Evolutionary conservation across 2,888 invertebrate genomes (phyloP), one percentile per base, ranked within the genome.

Genomic region (Clusia tigrina): DNA sequence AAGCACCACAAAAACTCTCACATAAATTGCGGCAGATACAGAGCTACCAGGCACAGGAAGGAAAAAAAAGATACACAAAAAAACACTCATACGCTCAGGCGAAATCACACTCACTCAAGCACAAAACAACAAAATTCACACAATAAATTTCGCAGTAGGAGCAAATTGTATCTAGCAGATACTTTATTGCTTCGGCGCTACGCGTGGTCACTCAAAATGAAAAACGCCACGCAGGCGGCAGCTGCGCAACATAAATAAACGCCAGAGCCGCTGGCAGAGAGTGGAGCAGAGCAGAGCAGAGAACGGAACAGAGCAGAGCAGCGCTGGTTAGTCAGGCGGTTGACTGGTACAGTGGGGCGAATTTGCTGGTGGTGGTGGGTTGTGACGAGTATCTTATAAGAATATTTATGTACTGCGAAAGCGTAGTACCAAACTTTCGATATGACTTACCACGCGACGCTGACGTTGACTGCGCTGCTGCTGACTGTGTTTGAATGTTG

Each of bases 371-470:
- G 32, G 32, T 32, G 32, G 32, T 32, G 32, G 32, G 32, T 12
- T 32, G 32, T 12, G 71, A 56, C 62, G 69, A 71, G 75, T 78
- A 73, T 78, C 80, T 79, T 79, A 79, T 76, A 78, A 78, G 76
- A 79, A 78, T 79, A 77, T 80, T 78, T 79, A 78, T 78, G 72
- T 76, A 78, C 75, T 77, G 71, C 66, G 67, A 32, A 32, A 32
- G 32, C 60, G 32, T 54, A 42, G 55, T 46, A 52, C 25, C 42
- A 62, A 22, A 46, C 38, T 22, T 18, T 1, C 37, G n/a, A 3
- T 54, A 17, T 37, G 18, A 5, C 12, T 53, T 53, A 25, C 32
- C 25, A 46, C 24, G 56, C 54, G 55, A 23, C 58, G 42, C 54
- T 65, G 46, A 26, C 52, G 54, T 9, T 46, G 60, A 52, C 61